Conservation (phyloP, 2,113 vertebrate genomes). For the Saimiri boliviensis region DNA sequence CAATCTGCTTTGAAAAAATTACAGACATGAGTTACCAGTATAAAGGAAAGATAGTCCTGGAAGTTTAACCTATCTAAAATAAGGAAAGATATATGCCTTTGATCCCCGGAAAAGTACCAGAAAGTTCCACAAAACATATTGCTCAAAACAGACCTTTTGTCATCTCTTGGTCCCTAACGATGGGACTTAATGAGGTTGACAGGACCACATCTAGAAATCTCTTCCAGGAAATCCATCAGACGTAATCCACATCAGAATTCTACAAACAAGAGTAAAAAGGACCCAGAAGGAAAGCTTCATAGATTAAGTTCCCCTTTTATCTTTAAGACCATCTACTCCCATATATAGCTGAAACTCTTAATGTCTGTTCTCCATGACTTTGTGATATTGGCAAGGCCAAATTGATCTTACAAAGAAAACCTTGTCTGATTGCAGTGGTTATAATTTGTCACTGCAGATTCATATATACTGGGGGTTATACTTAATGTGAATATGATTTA, state of each 20-base stretch:
- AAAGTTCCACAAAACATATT: not conserved
- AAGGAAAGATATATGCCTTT: not conserved
- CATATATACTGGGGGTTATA: not conserved
- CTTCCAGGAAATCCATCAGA: not conserved
- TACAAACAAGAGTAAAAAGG: not conserved
- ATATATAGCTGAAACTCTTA: not conserved
- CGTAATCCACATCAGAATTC: not conserved
- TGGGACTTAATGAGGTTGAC: not conserved
- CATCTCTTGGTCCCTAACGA: not conserved
- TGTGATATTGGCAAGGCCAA: not conserved
- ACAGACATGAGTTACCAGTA: not conserved
- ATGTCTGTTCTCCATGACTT: conserved; percentile 5
- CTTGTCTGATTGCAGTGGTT: not conserved
- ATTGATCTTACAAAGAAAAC: not conserved
- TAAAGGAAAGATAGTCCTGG: not conserved
- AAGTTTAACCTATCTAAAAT: not conserved
- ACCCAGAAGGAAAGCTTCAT: not conserved
- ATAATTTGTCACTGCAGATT: not conserved
- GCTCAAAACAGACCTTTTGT: not conserved
- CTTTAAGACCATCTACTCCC: not conserved
- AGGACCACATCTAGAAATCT: not conserved
- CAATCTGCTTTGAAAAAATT: not conserved
- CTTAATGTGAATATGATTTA: not conserved
- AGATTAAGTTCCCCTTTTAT: not conserved
- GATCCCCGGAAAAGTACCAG: not conserved